Evolutionary conservation across 1,140 invertebrate species (phyloP).

Genomic region (Goniozus legneri): DNA sequence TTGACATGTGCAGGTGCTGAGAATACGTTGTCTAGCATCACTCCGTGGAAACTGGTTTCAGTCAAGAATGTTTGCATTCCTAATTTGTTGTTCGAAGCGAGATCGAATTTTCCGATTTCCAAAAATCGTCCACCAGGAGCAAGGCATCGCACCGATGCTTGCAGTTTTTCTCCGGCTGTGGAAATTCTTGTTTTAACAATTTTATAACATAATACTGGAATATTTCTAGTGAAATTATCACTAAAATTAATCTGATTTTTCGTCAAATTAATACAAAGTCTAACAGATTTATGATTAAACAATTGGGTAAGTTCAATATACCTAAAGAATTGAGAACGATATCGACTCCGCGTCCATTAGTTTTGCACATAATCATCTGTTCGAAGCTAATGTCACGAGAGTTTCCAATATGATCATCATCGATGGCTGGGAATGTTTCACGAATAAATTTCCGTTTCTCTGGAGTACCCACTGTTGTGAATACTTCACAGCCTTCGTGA

Average conservation of each 20-base stretch:
- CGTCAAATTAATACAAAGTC: too few relatives aligned
- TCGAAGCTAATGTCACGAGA: slow-evolving; percentile 72
- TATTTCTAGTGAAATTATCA: too few relatives aligned
- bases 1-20: slow-evolving; percentile 35
- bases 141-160: slow-evolving; percentile 76
- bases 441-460: slow-evolving; percentile 70
- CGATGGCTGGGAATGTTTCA: slow-evolving; percentile 63
- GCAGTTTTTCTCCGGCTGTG: slow-evolving; percentile 75
- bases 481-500: slow-evolving; percentile 63
- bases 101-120: slow-evolving; percentile 77
- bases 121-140: slow-evolving; percentile 65
- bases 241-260: too few relatives aligned
- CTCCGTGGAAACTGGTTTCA: slow-evolving; percentile 77
- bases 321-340: slow-evolving; percentile 75
- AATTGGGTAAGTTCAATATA: too few relatives aligned
- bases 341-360: slow-evolving; percentile 68
- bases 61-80: slow-evolving; percentile 76
- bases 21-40: slow-evolving; percentile 68
- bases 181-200: slow-evolving; percentile 65
- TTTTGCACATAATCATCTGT: slow-evolving; percentile 61
- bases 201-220: too few relatives aligned
- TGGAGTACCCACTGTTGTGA: slow-evolving; percentile 67
- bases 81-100: slow-evolving; percentile 62
- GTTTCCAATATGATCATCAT: slow-evolving; percentile 68
- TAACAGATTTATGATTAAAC: too few relatives aligned